These are phyloP conservation scores for Machimus rusticus DNA, from an alignment of 2,888 invertebrate genomes.

Conservation along the genomic window DNA sequence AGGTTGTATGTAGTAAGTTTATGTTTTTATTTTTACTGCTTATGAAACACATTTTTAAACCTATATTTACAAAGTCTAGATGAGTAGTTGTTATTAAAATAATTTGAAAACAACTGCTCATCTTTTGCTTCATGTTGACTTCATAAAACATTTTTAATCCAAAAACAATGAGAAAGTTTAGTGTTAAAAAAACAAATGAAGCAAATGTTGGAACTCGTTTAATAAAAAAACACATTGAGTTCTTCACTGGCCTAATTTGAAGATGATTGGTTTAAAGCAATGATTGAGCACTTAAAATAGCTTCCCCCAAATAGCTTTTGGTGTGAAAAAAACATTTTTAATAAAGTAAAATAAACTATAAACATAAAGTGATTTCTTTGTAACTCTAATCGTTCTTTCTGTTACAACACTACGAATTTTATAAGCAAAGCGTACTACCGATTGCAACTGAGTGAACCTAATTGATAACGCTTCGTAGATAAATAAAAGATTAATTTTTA, in stretches of 20 bases:
- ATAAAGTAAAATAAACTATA: background rate
- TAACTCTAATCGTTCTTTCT: background rate
- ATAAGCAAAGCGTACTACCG: constrained; percentile 16
- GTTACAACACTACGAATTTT: constrained; percentile 16
- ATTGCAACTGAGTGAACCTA: constrained; percentile 27
- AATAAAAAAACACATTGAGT: background rate
- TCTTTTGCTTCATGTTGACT: too few relatives aligned
- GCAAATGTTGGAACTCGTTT: background rate
- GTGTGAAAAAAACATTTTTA: constrained; percentile 9
- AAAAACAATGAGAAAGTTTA: too few relatives aligned
- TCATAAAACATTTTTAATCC: too few relatives aligned
- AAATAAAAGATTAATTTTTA: background rate
- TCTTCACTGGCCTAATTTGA: background rate
- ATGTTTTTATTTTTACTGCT: background rate
- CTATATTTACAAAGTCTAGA: too few relatives aligned
- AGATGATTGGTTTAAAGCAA: background rate
- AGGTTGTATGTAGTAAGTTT: too few relatives aligned
- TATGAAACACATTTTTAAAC: background rate
- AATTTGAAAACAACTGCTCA: too few relatives aligned
- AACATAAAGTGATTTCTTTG: background rate
- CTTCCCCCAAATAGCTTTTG: constrained; percentile 27
- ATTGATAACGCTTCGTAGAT: constrained; percentile 39
- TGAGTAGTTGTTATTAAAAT: too few relatives aligned
- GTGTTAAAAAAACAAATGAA: background rate
- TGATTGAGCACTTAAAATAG: background rate